Percentiles rank a stretch among this genome's conserved stretches.
Conservation (phyloP, 2,113 vertebrate genomes). For the Xerus inauris region DNA sequence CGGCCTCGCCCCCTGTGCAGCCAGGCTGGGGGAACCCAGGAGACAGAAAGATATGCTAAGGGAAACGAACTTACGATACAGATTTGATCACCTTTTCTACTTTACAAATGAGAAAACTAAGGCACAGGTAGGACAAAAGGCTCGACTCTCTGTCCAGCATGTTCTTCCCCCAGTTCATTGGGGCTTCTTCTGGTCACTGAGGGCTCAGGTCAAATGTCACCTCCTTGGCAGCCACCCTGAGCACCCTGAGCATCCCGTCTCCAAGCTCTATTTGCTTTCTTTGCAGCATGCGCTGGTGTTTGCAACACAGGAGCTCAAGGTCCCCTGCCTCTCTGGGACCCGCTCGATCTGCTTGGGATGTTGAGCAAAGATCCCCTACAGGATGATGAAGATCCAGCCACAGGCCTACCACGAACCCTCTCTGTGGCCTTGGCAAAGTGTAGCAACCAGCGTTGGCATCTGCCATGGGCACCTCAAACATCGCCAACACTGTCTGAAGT, state of each 20-base stretch:
- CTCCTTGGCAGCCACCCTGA: background rate
- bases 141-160: background rate
- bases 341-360: background rate
- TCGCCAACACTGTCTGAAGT: background rate
- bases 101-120: background rate
- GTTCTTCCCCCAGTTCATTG: background rate
- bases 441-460: accelerated
- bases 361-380: accelerated
- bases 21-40: background rate
- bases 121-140: background rate
- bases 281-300: background rate
- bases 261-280: background rate
- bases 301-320: background rate
- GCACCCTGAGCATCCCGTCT: accelerated
- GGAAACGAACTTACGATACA: accelerated
- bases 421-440: background rate
- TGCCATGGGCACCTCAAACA: background rate
- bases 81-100: background rate
- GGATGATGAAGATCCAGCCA: background rate
- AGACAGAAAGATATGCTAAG: background rate
- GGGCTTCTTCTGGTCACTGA: background rate
- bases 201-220: background rate
- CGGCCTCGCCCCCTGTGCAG: background rate
- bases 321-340: background rate
- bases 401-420: background rate